These are phyloP conservation scores for Zoanthus sociatus DNA, from an alignment of 92 coral and sea anemone species.

Conservation along the genomic window DNA sequence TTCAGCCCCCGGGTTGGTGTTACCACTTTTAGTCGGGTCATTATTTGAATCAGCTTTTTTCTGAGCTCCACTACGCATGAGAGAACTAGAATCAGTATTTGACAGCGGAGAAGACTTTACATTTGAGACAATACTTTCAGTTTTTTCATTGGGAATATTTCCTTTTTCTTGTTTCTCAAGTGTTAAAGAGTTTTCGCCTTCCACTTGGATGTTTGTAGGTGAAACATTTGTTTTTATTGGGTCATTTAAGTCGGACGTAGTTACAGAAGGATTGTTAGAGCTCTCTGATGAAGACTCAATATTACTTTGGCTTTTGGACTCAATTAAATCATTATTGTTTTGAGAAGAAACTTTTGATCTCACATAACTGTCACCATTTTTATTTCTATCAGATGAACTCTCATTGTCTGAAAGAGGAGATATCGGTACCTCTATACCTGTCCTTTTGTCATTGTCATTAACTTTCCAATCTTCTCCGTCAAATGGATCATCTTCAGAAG, in stretches of 20 bases:
- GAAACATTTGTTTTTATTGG: background rate
- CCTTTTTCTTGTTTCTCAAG: constrained; percentile 12
- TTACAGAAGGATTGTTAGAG: constrained; percentile 21
- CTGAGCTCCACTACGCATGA: constrained; percentile 2
- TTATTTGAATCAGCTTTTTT: constrained; percentile 53
- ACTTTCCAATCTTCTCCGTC: constrained; percentile 65
- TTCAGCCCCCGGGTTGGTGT: background rate
- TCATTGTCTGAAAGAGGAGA: constrained; percentile 68
- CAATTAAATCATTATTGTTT: constrained; percentile 40
- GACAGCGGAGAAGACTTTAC: constrained; percentile 14
- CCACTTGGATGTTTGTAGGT: constrained; percentile 8
- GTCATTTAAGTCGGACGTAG: constrained; percentile 5
- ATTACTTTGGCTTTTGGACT: background rate
- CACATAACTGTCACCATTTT: constrained; percentile 57
- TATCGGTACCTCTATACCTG: constrained; percentile 87
- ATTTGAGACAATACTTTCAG: background rate
- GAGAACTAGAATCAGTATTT: background rate
- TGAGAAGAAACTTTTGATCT: constrained; percentile 81
- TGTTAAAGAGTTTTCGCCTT: constrained; percentile 23
- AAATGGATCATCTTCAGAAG: constrained; percentile 62
- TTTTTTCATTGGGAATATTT: background rate
- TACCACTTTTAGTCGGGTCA: background rate
- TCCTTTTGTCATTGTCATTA: constrained; percentile 63
- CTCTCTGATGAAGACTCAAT: background rate
- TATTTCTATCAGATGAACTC: constrained; percentile 24